Base-by-base conservation (phyloP, 2,888 invertebrate species). In the Tetramorium bicarinatum region DNA sequence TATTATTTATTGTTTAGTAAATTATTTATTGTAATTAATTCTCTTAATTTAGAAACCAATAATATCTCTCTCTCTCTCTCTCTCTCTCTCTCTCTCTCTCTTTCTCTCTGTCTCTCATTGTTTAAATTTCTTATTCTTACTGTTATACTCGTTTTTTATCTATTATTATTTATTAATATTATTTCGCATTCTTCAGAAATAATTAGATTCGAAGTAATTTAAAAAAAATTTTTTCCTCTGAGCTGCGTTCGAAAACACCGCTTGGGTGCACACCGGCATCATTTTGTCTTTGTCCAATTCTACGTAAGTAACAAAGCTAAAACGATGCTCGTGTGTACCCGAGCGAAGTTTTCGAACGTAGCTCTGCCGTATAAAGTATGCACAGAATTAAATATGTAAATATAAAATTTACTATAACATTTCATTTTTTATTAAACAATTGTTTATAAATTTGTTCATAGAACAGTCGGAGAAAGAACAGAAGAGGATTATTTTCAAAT, bases 401-500 rank as follows among this genome's bases (percentile, higher is more conserved):
- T 8, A 38, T 3, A 67, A n/a, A 34, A 21, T 71, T 52, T 15
- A 52, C 4, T 52, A n/a, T 29, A 44, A 41, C 13, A 66, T 47
- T 41, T 47, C 18, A 64, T 2, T 71, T 38, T 8, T 38, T 34
- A 3, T 34, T 8, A 8, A 52, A 71, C 1, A 71, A 3, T 61
- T 34, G 15, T 44, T 59, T 59, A 18, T 18, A 56, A 54, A 41
- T 21, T 34, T 15, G 1, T 34, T 15, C 7, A 13, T 41, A 25
- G 7, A 72, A 41, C 18, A 34, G 3, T 3, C 25, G 15, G 59
- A 15, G 25, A 41, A 38, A 54, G 38, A 6, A 21, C 0, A 56
- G 11, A 76, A 18, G 25, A 18, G 11, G 7, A 75, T 25, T 7
- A 71, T 71, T 54, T 38, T 34, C 54, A n/a, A 72, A 75, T 9